Evolutionary conservation across 2,888 invertebrate species (phyloP).

Genomic region (Nowickia ferox): DNA sequence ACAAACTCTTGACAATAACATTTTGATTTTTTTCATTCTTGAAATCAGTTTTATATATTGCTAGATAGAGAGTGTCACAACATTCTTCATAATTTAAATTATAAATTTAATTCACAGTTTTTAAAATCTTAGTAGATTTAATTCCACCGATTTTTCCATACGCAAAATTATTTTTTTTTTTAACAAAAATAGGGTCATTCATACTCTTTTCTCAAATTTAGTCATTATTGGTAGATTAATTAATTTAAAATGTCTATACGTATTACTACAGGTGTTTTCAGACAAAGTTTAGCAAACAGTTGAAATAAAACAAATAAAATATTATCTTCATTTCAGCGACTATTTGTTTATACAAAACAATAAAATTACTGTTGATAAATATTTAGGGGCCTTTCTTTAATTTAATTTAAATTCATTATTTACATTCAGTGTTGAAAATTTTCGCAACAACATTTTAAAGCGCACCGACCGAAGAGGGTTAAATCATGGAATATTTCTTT

Average conservation of each 20-base stretch:
- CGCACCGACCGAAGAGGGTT: background rate
- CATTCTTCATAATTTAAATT: no score
- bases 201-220: background rate
- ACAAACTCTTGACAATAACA: no score
- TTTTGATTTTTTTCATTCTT: no score
- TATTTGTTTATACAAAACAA: constrained; percentile 31
- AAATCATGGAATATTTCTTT: background rate
- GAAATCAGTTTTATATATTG: no score
- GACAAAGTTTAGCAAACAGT: constrained; percentile 22
- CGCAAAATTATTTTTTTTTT: no score
- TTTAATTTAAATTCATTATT: constrained; percentile 6
- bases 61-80: no score
- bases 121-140: no score
- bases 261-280: constrained; percentile 15
- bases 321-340: background rate
- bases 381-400: background rate
- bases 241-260: background rate
- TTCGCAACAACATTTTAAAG: background rate
- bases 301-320: background rate
- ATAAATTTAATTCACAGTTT: no score
- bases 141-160: no score
- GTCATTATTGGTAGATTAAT: background rate
- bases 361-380: background rate
- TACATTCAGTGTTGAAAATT: constrained; percentile 8
- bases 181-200: no score